Conservation (phyloP, 1,140 invertebrate species). For the Zaprionus ghesquierei region DNA sequence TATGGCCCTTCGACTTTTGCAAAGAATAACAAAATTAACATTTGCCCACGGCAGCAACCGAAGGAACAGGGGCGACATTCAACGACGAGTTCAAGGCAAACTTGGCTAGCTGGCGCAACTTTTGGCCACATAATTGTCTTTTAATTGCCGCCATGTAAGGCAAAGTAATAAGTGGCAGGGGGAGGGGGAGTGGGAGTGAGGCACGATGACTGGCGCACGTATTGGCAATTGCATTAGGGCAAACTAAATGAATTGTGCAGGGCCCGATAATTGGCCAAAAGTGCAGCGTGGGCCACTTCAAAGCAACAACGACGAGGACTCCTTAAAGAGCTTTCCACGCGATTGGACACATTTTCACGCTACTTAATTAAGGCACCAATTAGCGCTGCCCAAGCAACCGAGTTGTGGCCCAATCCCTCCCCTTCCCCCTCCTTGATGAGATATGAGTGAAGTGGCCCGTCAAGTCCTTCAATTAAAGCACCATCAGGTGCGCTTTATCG, state of each 20-base stretch:
- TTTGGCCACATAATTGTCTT: conserved; percentile 66
- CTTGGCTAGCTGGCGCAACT: conserved; percentile 45
- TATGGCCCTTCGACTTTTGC: conserved; percentile 12
- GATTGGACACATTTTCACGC: conserved; percentile 14
- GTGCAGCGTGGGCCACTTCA: conserved; percentile 39
- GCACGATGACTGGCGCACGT: conserved; percentile 31
- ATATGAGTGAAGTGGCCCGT: conserved; percentile 16
- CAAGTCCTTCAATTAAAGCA: conserved; percentile 58
- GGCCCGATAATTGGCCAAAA: conserved; percentile 41
- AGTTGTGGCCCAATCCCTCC: not conserved
- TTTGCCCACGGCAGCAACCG: not conserved
- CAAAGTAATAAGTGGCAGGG: conserved; percentile 9
- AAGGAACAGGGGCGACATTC: not conserved
- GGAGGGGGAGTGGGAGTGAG: not conserved
- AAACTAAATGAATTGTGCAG: conserved; percentile 39
- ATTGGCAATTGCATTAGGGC: conserved; percentile 40
- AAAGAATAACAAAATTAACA: conserved; percentile 30
- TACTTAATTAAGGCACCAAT: conserved; percentile 68
- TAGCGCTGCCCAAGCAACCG: conserved; percentile 47
- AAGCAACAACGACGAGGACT: not conserved
- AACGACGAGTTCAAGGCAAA: conserved; percentile 35
- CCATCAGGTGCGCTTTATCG: conserved; percentile 43
- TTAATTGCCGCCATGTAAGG: conserved; percentile 52
- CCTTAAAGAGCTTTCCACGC: conserved; percentile 10
- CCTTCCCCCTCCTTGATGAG: conserved; percentile 10